These are phyloP conservation scores for Lordiphosa mommai DNA, from an alignment of 1,140 invertebrate species.

Conservation along the genomic window DNA sequence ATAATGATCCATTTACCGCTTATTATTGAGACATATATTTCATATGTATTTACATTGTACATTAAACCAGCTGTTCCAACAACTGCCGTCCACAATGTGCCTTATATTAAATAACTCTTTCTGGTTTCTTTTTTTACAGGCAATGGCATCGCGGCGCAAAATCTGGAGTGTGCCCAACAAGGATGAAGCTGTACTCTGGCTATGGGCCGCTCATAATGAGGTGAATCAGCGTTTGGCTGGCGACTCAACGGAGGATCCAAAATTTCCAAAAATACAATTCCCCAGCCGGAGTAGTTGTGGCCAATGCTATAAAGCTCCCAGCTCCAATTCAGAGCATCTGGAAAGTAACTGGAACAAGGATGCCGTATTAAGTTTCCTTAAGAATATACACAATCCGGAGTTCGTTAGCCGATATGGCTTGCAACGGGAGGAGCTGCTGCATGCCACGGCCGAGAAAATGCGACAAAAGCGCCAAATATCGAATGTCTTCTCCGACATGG, in stretches of 20 bases:
- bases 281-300: slow-evolving; percentile 87
- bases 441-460: slow-evolving; percentile 58
- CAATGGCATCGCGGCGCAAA: slow-evolving; percentile 86
- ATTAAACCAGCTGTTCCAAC: slow-evolving; percentile 41
- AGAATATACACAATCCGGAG: slow-evolving; percentile 85
- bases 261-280: slow-evolving; percentile 94
- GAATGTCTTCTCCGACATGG: slow-evolving; percentile 84
- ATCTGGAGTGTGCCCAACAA: slow-evolving; percentile 85
- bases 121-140: slow-evolving; percentile 34
- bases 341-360: slow-evolving; percentile 85
- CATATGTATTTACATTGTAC: no score
- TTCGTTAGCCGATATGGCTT: slow-evolving; percentile 81
- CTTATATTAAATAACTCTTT: slow-evolving; percentile 22
- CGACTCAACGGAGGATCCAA: slow-evolving; percentile 94
- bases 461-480: slow-evolving; percentile 77
- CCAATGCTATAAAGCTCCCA: slow-evolving; percentile 82
- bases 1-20: no score
- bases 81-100: slow-evolving; percentile 1
- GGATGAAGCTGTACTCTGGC: slow-evolving; percentile 92
- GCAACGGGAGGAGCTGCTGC: slow-evolving; percentile 48
- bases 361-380: slow-evolving; percentile 88
- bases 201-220: slow-evolving; percentile 97
- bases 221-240: slow-evolving; percentile 93
- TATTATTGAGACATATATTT: no score
- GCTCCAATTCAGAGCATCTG: slow-evolving; percentile 21